These are phyloP conservation scores for Parnassius orleans DNA, from an alignment of 2,888 invertebrate species.

Conservation along the genomic window DNA sequence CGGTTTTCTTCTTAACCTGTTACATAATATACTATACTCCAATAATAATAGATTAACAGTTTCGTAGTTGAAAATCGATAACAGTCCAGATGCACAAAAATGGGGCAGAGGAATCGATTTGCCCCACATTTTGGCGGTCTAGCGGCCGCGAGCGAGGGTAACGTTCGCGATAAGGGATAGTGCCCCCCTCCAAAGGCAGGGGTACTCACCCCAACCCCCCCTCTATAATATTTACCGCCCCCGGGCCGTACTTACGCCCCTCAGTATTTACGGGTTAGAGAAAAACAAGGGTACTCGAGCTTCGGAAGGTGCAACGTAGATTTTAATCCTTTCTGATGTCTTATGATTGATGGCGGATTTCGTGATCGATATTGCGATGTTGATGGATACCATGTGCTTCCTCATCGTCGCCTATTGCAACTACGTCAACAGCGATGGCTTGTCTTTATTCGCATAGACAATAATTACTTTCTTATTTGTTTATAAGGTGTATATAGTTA, in stretches of 20 bases:
- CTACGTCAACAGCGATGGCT: slow-evolving; percentile 47
- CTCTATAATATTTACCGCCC: slow-evolving; percentile 80
- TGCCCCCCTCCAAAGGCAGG: slow-evolving; percentile 68
- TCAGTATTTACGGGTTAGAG: slow-evolving; percentile 81
- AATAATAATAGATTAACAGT: slow-evolving; percentile 31
- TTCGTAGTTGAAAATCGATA: slow-evolving; percentile 63
- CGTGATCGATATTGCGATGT: slow-evolving; percentile 72
- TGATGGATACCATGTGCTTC: slow-evolving; percentile 76
- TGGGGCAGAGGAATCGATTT: slow-evolving; percentile 79
- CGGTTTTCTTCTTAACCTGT: too few species aligned
- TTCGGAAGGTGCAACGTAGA: slow-evolving; percentile 80
- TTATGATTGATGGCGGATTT: slow-evolving; percentile 80
- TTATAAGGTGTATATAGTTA: not conserved
- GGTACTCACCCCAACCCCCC: slow-evolving; percentile 66
- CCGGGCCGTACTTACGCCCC: slow-evolving; percentile 81
- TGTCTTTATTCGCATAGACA: slow-evolving; percentile 40
- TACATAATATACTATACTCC: not conserved
- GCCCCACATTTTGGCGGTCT: slow-evolving; percentile 78
- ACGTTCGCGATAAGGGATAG: slow-evolving; percentile 81
- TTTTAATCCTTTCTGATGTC: slow-evolving; percentile 81
- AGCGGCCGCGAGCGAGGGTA: slow-evolving; percentile 77
- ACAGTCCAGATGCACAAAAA: slow-evolving; percentile 80
- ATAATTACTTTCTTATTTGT: slow-evolving; percentile 28
- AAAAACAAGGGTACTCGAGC: slow-evolving; percentile 81
- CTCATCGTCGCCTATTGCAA: slow-evolving; percentile 47